Evolutionary conservation across 1,140 invertebrate species (phyloP).

Genomic region (Sogatella furcifera): DNA sequence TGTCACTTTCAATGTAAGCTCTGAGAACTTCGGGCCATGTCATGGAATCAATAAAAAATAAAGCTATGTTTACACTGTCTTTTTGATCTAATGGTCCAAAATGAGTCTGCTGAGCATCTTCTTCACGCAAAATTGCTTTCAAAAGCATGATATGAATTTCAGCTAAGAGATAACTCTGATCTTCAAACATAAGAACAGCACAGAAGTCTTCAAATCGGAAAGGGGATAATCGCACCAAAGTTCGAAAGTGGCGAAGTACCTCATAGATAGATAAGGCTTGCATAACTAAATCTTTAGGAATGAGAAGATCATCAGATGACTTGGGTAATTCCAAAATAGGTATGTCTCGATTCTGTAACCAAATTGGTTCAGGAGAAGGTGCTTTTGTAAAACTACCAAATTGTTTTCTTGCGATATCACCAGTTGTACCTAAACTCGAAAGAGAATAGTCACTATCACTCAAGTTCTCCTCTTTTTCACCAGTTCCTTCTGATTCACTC

Average conservation of each 20-base stretch:
- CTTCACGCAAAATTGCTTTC: slow-evolving; percentile 83
- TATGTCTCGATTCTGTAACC: slow-evolving; percentile 65
- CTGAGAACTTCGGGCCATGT: slow-evolving; percentile 90
- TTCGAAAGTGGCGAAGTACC: slow-evolving; percentile 82
- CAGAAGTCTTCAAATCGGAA: slow-evolving; percentile 95
- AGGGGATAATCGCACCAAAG: slow-evolving; percentile 79
- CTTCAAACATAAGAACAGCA: slow-evolving; percentile 79
- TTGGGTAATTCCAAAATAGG: slow-evolving; percentile 67
- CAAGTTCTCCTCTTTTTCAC: slow-evolving; percentile 49
- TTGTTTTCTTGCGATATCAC: slow-evolving; percentile 46
- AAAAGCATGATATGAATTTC: slow-evolving; percentile 89
- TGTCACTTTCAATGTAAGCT: slow-evolving; percentile 81
- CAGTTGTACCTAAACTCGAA: slow-evolving; percentile 61
- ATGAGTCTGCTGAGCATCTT: slow-evolving; percentile 88
- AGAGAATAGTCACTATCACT: slow-evolving; percentile 77
- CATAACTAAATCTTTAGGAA: slow-evolving; percentile 68
- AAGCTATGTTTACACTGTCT: slow-evolving; percentile 86
- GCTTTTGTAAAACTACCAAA: slow-evolving; percentile 37
- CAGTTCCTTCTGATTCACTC: slow-evolving; percentile 49
- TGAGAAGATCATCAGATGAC: slow-evolving; percentile 81
- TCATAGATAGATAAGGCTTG: slow-evolving; percentile 82
- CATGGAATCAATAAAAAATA: slow-evolving; percentile 85
- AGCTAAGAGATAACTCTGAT: slow-evolving; percentile 78
- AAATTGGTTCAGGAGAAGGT: slow-evolving; percentile 76
- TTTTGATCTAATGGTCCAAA: slow-evolving; percentile 94